phyloP scores from a whole-genome alignment of 2,113 vertebrate species.

The Platysteira castanea region DNA sequence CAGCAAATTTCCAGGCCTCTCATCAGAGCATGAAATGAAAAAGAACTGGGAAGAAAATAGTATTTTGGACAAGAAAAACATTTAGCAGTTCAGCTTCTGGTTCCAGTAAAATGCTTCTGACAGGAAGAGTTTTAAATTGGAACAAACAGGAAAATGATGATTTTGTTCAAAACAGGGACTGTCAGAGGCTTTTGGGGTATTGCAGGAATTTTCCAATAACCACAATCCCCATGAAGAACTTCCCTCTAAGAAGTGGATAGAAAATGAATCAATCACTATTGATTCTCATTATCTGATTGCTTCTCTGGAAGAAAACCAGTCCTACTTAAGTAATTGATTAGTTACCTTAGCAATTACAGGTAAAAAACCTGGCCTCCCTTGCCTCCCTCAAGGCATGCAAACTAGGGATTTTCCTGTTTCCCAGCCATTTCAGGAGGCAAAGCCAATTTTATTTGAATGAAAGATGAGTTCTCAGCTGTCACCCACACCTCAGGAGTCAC shows the following conservation, averaged over 20 bases:
- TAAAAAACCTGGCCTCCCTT: not conserved
- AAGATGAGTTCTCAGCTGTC: not conserved
- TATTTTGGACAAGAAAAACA: conserved; percentile 13
- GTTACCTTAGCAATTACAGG: not conserved
- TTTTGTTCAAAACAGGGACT: not conserved
- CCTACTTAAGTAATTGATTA: not conserved
- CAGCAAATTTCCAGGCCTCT: not conserved
- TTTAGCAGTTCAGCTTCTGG: not conserved
- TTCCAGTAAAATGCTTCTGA: conserved; percentile 10
- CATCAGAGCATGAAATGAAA: not conserved
- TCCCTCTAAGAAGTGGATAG: not conserved
- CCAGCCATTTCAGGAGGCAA: not conserved
- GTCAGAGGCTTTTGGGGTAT: not conserved
- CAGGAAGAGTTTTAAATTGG: conserved; percentile 12
- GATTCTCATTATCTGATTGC: not conserved
- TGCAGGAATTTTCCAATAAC: not conserved
- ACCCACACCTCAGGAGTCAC: not conserved
- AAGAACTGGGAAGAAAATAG: not conserved
- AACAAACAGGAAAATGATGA: not conserved
- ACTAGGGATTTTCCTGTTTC: not conserved
- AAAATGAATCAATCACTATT: not conserved
- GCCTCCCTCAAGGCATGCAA: not conserved
- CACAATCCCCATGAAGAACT: not conserved
- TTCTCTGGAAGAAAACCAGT: not conserved
- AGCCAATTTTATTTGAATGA: not conserved